Conservation (phyloP, 2,797 vertebrate genomes). For the Galaxias olidus region DNA sequence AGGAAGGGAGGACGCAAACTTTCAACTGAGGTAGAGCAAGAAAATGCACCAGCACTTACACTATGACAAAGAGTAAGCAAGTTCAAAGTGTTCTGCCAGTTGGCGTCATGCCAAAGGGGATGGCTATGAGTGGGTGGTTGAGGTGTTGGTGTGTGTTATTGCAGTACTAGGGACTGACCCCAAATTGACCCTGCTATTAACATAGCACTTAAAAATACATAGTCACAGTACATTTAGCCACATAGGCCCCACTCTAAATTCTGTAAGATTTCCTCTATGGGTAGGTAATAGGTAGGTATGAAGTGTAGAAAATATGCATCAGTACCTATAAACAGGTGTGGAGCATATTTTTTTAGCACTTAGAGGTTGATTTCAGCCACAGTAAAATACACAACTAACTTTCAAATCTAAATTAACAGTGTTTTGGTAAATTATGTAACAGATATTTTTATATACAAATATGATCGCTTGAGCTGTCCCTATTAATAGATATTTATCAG, state of each 20-base stretch:
- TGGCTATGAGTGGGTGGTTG: neutral
- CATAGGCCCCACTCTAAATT: slow-evolving; percentile 3
- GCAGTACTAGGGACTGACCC: neutral
- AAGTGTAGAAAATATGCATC: neutral
- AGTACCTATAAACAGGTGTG: slow-evolving; percentile 9
- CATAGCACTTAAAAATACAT: neutral
- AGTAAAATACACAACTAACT: slow-evolving; percentile 38
- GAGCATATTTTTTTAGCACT: slow-evolving; percentile 3
- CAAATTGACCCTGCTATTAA: neutral
- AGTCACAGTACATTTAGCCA: neutral
- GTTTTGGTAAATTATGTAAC: neutral
- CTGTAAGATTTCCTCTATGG: neutral
- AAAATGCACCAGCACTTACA: slow-evolving; percentile 20
- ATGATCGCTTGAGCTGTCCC: slow-evolving; percentile 58
- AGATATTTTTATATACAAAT: slow-evolving; percentile 24
- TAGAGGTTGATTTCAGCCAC: slow-evolving; percentile 28
- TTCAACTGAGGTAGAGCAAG: slow-evolving; percentile 31
- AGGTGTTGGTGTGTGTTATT: neutral
- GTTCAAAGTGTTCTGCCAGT: slow-evolving; percentile 39
- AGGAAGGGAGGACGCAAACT: neutral
- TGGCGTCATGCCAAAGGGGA: slow-evolving; percentile 43
- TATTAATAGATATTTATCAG: slow-evolving; percentile 70
- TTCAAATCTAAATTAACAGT: slow-evolving; percentile 39
- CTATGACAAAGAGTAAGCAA: slow-evolving; percentile 41
- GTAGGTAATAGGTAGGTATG: too few relatives aligned